Conservation (phyloP, 2,113 vertebrate species). For the Oncorhynchus clarkii region DNA sequence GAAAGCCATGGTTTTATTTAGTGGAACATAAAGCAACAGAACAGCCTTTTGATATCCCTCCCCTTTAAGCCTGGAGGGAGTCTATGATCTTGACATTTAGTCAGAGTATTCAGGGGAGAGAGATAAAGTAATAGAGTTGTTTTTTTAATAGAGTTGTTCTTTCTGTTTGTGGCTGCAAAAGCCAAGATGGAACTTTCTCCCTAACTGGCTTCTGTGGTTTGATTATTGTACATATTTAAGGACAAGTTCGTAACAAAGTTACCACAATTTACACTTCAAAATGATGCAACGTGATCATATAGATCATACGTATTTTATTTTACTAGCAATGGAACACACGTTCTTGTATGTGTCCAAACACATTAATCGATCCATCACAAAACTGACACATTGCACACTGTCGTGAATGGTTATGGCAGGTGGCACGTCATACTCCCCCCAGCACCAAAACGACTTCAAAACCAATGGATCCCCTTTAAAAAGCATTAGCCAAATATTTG, state of each 20-base stretch:
- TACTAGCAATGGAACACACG: constrained; percentile 54
- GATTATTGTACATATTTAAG: not conserved
- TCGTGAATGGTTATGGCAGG: constrained; percentile 43
- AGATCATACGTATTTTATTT: not conserved
- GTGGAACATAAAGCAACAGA: constrained; percentile 71
- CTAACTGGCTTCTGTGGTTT: constrained; percentile 27
- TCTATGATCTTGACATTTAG: constrained; percentile 82
- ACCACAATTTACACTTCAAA: not conserved
- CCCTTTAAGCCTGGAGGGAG: constrained; percentile 69
- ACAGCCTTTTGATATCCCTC: constrained; percentile 73
- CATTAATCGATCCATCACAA: constrained; percentile 54
- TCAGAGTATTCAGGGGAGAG: constrained; percentile 64
- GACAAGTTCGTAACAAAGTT: not conserved
- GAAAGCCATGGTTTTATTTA: constrained; percentile 72
- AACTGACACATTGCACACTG: constrained; percentile 39
- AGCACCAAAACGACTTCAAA: constrained; percentile 34
- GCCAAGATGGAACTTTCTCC: constrained; percentile 38
- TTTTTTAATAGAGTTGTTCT: constrained; percentile 60
- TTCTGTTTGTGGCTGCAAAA: constrained; percentile 31
- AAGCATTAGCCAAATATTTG: not conserved
- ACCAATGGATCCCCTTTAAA: constrained; percentile 1
- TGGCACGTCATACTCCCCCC: constrained; percentile 38
- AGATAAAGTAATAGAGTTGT: constrained; percentile 72
- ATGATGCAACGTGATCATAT: not conserved
- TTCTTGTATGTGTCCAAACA: constrained; percentile 44